A percentile compares a stretch with the other conserved stretches of the same genome.
Evolutionary conservation across 1,140 invertebrate species (phyloP).

Genomic region (Pseudobourletiella spinata): DNA sequence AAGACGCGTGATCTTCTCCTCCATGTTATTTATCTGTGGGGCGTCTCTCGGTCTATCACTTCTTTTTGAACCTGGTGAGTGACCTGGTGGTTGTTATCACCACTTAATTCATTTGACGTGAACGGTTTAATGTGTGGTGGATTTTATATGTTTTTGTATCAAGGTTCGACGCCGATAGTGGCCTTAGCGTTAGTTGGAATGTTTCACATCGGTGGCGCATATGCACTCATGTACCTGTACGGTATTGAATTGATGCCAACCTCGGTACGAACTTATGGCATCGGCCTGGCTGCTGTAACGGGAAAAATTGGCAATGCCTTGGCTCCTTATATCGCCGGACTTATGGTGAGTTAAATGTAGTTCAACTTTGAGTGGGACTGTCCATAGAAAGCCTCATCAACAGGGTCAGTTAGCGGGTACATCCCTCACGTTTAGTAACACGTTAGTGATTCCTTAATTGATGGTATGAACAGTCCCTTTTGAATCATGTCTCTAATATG

Average conservation of each 20-base stretch:
- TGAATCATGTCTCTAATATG: too few relatives aligned
- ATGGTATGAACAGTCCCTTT: too few relatives aligned
- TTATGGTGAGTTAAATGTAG: too few relatives aligned
- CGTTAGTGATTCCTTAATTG: too few relatives aligned
- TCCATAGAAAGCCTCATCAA: too few relatives aligned
- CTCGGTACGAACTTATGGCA: not conserved
- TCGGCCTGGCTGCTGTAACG: not conserved
- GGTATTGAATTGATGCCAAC: not conserved
- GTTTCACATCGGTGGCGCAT: not conserved
- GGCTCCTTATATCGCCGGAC: not conserved
- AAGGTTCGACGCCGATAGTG: not conserved
- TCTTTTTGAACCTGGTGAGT: not conserved
- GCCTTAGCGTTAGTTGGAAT: not conserved
- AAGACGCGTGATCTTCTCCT: not conserved
- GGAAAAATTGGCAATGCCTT: not conserved
- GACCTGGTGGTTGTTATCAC: too few relatives aligned
- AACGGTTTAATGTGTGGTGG: too few relatives aligned
- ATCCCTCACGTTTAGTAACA: too few relatives aligned
- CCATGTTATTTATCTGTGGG: not conserved
- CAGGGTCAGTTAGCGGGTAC: too few relatives aligned
- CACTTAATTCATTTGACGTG: too few relatives aligned
- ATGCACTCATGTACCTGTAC: not conserved
- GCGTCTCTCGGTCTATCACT: not conserved
- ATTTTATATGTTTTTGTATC: too few relatives aligned
- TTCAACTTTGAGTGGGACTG: too few relatives aligned